These are phyloP conservation scores for Spodoptera littoralis DNA, from an alignment of 2,888 invertebrate genomes.

Conservation along the genomic window DNA sequence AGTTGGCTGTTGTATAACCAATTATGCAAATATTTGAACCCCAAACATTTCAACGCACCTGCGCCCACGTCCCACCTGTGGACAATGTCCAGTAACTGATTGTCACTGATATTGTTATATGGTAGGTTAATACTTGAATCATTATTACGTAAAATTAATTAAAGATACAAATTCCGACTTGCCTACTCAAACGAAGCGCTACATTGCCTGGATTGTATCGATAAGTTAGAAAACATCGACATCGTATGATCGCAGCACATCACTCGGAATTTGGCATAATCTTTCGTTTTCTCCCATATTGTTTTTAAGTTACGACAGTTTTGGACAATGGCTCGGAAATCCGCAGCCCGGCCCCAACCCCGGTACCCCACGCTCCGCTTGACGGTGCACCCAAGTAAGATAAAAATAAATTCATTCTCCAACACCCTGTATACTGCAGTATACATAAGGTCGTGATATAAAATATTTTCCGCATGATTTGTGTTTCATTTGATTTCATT, in stretches of 20 bases:
- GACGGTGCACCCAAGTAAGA: conserved; percentile 34
- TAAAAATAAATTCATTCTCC: conserved; percentile 53
- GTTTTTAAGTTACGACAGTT: conserved; percentile 82
- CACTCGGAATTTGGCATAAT: conserved; percentile 63
- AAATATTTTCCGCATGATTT: conserved; percentile 3
- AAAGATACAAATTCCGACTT: too few relatives aligned
- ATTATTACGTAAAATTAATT: neutral
- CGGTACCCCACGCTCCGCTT: conserved; percentile 37
- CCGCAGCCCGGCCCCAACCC: conserved; percentile 57
- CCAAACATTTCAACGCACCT: conserved; percentile 47
- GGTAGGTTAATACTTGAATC: neutral
- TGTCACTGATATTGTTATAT: conserved; percentile 19
- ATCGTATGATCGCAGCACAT: conserved; percentile 8
- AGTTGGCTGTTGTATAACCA: conserved; percentile 46
- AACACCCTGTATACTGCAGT: conserved; percentile 39
- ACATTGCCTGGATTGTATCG: too few relatives aligned
- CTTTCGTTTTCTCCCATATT: conserved; percentile 72
- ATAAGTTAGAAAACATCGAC: conserved; percentile 2
- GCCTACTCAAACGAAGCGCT: too few relatives aligned
- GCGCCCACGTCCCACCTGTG: conserved; percentile 51
- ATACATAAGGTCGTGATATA: neutral
- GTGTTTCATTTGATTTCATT: neutral
- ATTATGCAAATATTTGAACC: conserved; percentile 55
- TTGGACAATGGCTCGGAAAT: conserved; percentile 79
- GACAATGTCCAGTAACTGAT: conserved; percentile 38